Evolutionary conservation across 1,140 invertebrate genomes (phyloP).

Genomic region (Diabrotica undecimpunctata): DNA sequence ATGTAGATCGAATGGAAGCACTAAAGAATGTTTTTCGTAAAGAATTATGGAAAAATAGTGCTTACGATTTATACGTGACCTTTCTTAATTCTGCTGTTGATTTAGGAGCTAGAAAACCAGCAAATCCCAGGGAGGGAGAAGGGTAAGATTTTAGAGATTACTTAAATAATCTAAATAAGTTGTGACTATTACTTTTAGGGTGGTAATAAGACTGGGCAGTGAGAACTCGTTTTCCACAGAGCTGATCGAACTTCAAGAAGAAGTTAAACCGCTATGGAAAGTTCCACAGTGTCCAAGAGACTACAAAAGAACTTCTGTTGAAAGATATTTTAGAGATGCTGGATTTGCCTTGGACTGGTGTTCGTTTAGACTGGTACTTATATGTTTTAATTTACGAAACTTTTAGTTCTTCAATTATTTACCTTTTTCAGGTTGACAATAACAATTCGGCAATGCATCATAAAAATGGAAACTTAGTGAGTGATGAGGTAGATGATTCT

Average conservation of each 20-base stretch:
- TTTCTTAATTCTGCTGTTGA: constrained; percentile 80
- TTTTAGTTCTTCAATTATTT: not conserved
- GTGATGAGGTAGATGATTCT: constrained; percentile 24
- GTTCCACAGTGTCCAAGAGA: constrained; percentile 70
- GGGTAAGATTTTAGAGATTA: constrained; percentile 56
- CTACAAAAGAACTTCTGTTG: constrained; percentile 81
- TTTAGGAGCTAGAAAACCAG: constrained; percentile 74
- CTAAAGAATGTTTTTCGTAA: constrained; percentile 72
- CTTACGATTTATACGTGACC: constrained; percentile 71
- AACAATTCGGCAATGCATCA: constrained; percentile 45
- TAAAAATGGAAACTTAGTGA: constrained; percentile 33
- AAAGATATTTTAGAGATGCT: constrained; percentile 74
- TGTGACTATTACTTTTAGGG: constrained; percentile 52
- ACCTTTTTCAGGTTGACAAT: constrained; percentile 38
- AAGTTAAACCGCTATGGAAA: constrained; percentile 76
- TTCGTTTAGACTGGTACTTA: constrained; percentile 72
- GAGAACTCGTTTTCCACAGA: constrained; percentile 67
- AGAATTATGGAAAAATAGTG: constrained; percentile 60
- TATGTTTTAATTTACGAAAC: not conserved
- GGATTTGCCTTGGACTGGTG: constrained; percentile 86
- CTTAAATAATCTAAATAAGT: too few relatives aligned
- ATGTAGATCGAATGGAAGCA: constrained; percentile 60
- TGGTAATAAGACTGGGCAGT: constrained; percentile 78
- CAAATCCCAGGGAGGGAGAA: constrained; percentile 78
- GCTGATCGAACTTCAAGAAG: constrained; percentile 71